Evolutionary conservation across 2,113 vertebrate species (phyloP), one percentile per base, ranked within the genome.

Genomic region (Corynorhinus townsendii): DNA sequence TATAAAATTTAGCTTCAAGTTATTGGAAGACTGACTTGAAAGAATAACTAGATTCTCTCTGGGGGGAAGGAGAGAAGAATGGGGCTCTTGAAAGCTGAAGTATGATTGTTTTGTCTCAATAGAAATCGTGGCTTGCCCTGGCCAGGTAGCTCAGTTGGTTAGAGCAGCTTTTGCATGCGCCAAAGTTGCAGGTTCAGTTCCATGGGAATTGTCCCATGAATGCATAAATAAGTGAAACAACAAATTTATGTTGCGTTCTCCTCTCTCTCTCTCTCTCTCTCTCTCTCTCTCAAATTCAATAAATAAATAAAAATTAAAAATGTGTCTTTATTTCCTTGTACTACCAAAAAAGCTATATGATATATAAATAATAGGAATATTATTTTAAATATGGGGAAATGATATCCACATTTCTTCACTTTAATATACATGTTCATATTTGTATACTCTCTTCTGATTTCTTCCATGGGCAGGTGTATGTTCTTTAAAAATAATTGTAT

Each of bases 31-130:
- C 20, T 83, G 26, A 62, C 9, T 2, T 22, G 14, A 59, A 9
- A 62, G 0, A 84, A 11, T 40, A 30, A 49, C 16, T 1, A 33
- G 5, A 38, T 86, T 30, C 7, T 82, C 22, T 35, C 10, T 11
- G 0, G 0, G 4, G 8, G 14, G 0, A 16, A 8, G 26, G 4
- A 15, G 0, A 40, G 8, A 71, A 77, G 8, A 80, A 2, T 30
- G 11, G 1, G 1, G 28, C 1, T 28, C 38, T 33, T 68, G 15
- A 56, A 86, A 75, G 14, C 7, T 47, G 2, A 15, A 90, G 9
- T 0, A 4, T 75, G 26, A 22, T 33, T 89, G 43, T 79, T 89
- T 79, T 77, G 17, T 4, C 19, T 91, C 8, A 72, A 9, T 11
- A 22, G 75, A 89, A 83, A 15, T 2, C 14, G 28, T 30, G 62